phyloP scores from a whole-genome alignment of 2,888 invertebrate genomes.

The Stegana nigrithorax region DNA sequence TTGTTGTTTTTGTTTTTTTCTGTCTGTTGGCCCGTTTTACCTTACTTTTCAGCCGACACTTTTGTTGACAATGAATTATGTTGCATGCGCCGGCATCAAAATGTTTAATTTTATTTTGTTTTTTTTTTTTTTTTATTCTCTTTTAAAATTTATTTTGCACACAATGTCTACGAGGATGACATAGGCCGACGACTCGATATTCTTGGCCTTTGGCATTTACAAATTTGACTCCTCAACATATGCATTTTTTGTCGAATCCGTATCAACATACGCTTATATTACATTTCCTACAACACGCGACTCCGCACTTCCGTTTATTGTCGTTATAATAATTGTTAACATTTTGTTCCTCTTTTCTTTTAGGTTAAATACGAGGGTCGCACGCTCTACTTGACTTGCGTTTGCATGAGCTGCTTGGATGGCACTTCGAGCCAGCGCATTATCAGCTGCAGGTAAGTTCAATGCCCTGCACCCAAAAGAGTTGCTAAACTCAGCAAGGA shows the following conservation, averaged over 20 bases:
- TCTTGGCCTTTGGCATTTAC: conserved; percentile 21
- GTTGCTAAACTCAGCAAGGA: too few species aligned
- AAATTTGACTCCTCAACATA: neutral
- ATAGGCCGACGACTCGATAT: too few species aligned
- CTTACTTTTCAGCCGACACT: neutral
- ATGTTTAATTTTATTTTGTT: neutral
- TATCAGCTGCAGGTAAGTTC: conserved; percentile 77
- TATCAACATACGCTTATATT: too few species aligned
- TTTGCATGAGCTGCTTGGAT: conserved; percentile 95
- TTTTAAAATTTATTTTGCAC: too few species aligned
- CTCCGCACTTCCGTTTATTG: conserved; percentile 7
- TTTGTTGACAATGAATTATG: conserved; percentile 48
- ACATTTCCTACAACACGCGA: neutral
- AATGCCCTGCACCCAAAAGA: too few species aligned
- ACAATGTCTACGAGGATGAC: too few species aligned
- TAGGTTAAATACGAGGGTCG: conserved; percentile 92
- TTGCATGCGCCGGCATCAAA: conserved; percentile 25
- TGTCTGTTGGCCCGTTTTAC: neutral
- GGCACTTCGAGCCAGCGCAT: conserved; percentile 81
- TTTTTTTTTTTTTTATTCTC: conserved; percentile 1
- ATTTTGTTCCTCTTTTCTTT: conserved; percentile 16
- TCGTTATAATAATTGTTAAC: neutral
- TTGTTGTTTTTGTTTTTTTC: neutral
- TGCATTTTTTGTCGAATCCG: conserved; percentile 6
- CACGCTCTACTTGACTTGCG: conserved; percentile 90